Base-by-base conservation (phyloP, 1,140 invertebrate genomes). In the Solenopsis fugax region DNA sequence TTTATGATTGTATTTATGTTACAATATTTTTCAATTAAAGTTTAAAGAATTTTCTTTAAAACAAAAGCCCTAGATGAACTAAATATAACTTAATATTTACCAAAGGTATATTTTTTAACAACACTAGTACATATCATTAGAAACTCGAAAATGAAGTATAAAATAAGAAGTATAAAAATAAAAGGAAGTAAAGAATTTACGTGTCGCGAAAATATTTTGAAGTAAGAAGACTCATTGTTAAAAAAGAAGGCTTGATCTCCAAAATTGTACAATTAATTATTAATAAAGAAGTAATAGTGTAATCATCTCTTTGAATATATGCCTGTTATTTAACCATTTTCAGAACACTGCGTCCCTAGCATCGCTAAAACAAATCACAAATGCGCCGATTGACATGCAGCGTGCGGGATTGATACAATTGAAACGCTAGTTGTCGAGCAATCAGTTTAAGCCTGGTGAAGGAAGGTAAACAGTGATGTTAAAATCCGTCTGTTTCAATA, bases 381-480 rank as follows among this genome's bases (percentile, higher is more conserved):
- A 29, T 29, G 45, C 24, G 10, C 10, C 52, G 78, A 72, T 69
- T 81, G 48, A 45, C 29, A 41, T 18, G 60, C 34, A 21, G 18
- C 52, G 18, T n/a, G 24, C 67, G 34, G 37, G 41, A 82, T 73
- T 29, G 54, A 73, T 73, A 62, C 45, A 72, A 73, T 81, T 48
- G n/a, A 72, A 82, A 58, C 50, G 41, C 21, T 37, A 72, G 52
- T 82, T 73, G 78, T 72, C 48, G 52, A 60, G 13, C 80, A 58
- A 82, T 82, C 69, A 71, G 69, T 73, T 82, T 73, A 84, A 73
- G 54, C 29, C 24, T 48, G 80, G 12, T 18, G 52, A 50, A 34
- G 54, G 41, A 84, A 60, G 34, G 54, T 81, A 84, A 73, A 62
- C 54, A 84, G 67, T 1, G 69, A 18, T 21, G 69, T 75, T 84